Percentiles rank a stretch among this genome's conserved stretches.
Evolutionary conservation across 2,888 invertebrate species (phyloP).

Genomic region (Magallana nippona): DNA sequence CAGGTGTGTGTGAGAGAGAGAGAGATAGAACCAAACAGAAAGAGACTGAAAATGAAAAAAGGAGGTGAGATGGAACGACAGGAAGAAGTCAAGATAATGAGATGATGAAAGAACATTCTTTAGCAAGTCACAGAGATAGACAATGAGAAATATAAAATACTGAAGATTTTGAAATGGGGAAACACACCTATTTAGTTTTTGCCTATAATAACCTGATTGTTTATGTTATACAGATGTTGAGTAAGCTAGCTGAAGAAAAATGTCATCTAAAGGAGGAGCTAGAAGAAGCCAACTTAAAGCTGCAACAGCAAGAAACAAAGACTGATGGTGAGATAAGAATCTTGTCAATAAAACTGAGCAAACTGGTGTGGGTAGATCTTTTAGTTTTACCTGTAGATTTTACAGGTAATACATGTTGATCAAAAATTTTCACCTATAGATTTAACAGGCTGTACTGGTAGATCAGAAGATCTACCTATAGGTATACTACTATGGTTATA

Average conservation of each 20-base stretch:
- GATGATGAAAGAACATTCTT: too few species aligned
- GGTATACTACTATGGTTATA: not conserved
- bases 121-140: constrained; percentile 60
- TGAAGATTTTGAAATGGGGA: not conserved
- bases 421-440: too few species aligned
- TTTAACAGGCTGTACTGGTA: too few species aligned
- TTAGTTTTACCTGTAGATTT: too few species aligned
- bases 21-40: constrained; percentile 81
- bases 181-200: too few species aligned
- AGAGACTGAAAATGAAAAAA: constrained; percentile 77
- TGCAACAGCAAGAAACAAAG: constrained; percentile 80
- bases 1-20: not conserved
- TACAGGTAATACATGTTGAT: too few species aligned
- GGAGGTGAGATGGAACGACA: constrained; percentile 35
- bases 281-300: constrained; percentile 70
- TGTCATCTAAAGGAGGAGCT: constrained; percentile 72
- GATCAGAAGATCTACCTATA: too few species aligned
- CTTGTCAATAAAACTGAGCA: too few species aligned
- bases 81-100: too few species aligned
- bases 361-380: too few species aligned
- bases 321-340: too few species aligned
- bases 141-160: not conserved
- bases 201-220: not conserved
- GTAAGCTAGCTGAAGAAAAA: constrained; percentile 67
- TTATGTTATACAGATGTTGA: constrained; percentile 60